Conservation (phyloP, 2,797 vertebrate genomes). For the Melanotaenia trifasciata region DNA sequence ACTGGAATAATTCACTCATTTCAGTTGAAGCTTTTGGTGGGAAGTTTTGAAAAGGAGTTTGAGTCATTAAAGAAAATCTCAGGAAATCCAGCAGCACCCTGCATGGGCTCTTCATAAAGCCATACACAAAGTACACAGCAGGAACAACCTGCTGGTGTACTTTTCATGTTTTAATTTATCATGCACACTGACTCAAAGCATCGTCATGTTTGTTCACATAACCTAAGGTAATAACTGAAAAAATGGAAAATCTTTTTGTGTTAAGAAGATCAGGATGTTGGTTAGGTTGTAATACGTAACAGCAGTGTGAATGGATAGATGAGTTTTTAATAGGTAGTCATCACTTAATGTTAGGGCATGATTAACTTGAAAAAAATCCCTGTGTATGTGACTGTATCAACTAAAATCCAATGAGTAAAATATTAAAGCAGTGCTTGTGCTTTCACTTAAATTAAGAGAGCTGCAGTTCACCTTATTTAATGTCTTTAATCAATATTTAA, state of each 20-base stretch:
- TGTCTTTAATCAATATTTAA: slow-evolving; percentile 11
- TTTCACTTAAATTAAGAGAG: slow-evolving; percentile 16
- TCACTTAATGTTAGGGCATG: not conserved
- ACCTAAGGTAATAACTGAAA: slow-evolving; percentile 12
- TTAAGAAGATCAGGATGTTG: slow-evolving; percentile 48
- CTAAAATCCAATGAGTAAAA: too few species aligned
- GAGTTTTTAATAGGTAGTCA: not conserved
- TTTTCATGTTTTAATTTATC: too few species aligned
- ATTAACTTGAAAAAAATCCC: not conserved
- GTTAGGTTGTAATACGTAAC: slow-evolving; percentile 30
- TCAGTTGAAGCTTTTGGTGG: too few species aligned
- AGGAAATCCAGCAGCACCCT: not conserved
- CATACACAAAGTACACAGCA: too few species aligned
- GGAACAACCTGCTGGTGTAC: too few species aligned
- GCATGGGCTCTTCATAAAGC: not conserved
- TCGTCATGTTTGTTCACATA: slow-evolving; percentile 35
- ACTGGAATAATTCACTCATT: too few species aligned
- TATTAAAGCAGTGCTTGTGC: not conserved
- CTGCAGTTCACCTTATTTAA: not conserved
- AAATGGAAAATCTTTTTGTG: slow-evolving; percentile 17
- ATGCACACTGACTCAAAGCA: slow-evolving; percentile 23
- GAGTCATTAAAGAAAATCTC: not conserved
- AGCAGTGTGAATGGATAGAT: not conserved
- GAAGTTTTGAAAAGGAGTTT: not conserved
- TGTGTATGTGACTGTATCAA: not conserved